Conservation (phyloP, 2,888 invertebrate species). For the Adelphocoris suturalis region DNA sequence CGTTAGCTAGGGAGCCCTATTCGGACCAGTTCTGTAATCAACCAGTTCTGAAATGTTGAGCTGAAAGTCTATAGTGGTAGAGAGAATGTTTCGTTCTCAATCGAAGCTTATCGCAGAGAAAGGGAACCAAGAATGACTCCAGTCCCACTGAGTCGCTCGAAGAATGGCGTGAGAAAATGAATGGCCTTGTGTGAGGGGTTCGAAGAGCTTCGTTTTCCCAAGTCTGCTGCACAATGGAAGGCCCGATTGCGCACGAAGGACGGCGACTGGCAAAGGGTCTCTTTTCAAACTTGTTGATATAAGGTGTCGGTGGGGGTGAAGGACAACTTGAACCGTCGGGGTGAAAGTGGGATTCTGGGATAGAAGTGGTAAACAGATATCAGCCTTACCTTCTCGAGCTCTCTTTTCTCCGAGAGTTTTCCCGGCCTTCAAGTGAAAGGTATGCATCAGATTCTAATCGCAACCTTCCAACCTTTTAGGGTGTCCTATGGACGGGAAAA, state of each 20-base stretch:
- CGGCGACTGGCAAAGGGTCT: background rate
- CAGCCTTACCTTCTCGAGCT: background rate
- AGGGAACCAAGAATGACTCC: no score
- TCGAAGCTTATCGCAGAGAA: no score
- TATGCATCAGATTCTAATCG: conserved; percentile 14
- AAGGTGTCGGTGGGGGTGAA: background rate
- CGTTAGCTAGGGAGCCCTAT: no score
- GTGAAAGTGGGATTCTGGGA: background rate
- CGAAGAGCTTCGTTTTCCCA: background rate
- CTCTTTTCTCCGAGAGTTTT: background rate
- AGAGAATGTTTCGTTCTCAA: no score
- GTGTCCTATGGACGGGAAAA: no score
- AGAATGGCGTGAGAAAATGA: background rate
- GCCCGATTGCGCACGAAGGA: conserved; percentile 16
- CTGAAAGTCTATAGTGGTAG: no score
- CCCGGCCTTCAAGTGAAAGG: background rate
- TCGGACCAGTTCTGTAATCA: no score
- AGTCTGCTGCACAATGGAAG: background rate
- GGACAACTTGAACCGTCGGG: background rate
- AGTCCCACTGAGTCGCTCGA: background rate
- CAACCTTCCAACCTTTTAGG: background rate
- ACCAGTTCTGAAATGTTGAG: no score
- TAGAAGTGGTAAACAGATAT: conserved; percentile 10
- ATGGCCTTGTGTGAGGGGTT: background rate
- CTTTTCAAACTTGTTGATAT: conserved; percentile 36